Conservation (phyloP, 2,797 vertebrate genomes). For the Clamator glandarius region DNA sequence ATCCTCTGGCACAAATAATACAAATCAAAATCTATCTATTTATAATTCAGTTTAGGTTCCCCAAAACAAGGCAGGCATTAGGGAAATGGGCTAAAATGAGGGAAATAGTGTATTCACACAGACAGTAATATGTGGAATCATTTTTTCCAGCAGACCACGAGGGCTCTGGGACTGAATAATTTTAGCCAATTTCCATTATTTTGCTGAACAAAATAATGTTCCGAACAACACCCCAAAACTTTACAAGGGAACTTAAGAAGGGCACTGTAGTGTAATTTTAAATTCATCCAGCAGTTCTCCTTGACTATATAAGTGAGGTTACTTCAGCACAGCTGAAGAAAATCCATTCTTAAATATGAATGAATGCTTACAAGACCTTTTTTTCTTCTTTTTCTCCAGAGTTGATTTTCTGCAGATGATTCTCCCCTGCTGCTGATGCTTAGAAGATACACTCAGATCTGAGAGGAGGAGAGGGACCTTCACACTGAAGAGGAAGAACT, state of each 20-base stretch:
- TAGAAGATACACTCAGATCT: neutral
- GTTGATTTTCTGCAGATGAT: constrained; percentile 13
- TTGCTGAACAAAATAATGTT: neutral
- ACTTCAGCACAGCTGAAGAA: neutral
- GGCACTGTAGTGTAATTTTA: neutral
- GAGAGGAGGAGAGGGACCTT: neutral
- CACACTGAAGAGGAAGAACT: constrained; percentile 11
- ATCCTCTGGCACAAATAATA: neutral
- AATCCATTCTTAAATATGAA: neutral
- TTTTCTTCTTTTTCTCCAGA: neutral
- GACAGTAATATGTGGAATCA: neutral
- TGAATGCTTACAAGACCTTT: neutral
- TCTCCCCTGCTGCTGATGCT: neutral
- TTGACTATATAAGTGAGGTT: neutral
- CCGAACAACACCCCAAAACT: neutral
- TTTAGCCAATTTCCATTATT: neutral
- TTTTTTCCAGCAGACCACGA: neutral
- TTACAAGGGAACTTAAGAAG: neutral
- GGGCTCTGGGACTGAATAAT: neutral
- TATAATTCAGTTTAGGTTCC: neutral
- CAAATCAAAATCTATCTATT: neutral
- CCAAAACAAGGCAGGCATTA: neutral
- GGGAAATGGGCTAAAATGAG: neutral
- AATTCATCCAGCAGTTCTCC: neutral
- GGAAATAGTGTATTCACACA: neutral